Conservation (phyloP, 2,113 vertebrate genomes). For the Gadus macrocephalus region DNA sequence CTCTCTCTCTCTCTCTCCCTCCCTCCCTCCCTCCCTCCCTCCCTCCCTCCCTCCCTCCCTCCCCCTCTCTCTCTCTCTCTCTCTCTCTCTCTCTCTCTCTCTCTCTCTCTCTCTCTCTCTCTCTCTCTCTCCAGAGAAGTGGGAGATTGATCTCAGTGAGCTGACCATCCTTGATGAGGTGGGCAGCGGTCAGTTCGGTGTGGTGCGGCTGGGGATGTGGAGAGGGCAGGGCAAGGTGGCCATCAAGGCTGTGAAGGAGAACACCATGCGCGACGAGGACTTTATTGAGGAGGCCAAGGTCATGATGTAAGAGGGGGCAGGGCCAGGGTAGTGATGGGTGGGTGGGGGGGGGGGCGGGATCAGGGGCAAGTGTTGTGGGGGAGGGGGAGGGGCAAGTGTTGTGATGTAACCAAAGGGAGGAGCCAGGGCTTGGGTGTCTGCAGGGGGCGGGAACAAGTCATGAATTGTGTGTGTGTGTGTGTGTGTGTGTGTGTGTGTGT, state of each 20-base stretch:
- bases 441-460: neutral
- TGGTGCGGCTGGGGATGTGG: constrained; percentile 92
- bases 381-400: neutral
- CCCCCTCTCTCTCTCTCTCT: neutral
- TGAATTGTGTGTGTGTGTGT: neutral
- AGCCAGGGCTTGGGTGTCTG: neutral
- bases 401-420: neutral
- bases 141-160: constrained; percentile 84
- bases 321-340: neutral
- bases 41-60: neutral
- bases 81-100: neutral
- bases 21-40: no score
- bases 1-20: neutral
- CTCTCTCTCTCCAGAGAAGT: constrained; percentile 37
- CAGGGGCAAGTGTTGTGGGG: neutral
- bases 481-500: constrained; percentile 28
- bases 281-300: constrained; percentile 80
- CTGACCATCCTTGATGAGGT: constrained; percentile 93
- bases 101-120: neutral
- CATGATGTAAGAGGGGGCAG: constrained; percentile 70
- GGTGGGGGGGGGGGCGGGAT: no score
- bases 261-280: constrained; percentile 87
- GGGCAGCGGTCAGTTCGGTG: constrained; percentile 86
- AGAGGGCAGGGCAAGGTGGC: constrained; percentile 87
- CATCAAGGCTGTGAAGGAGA: constrained; percentile 90